Conservation (phyloP, 2,113 vertebrate genomes). For the Ariopsis seemanni region DNA sequence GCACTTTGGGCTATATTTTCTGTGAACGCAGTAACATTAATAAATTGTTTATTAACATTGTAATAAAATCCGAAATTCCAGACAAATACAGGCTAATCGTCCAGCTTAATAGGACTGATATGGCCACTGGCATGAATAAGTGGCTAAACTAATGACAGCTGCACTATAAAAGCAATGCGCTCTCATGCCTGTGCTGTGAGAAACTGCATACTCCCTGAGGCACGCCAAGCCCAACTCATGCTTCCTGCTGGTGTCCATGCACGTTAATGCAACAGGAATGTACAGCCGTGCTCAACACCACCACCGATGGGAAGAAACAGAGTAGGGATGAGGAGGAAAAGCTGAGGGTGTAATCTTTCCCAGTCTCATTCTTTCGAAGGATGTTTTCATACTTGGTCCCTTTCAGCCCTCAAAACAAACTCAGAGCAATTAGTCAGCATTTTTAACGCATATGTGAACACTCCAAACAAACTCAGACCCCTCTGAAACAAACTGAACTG, state of each 20-base stretch:
- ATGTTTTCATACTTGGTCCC: too few relatives aligned
- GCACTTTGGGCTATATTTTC: not conserved
- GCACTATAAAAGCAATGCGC: slow-evolving; percentile 44
- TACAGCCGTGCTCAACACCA: slow-evolving; percentile 30
- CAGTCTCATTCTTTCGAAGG: not conserved
- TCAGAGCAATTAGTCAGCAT: too few relatives aligned
- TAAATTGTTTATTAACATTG: not conserved
- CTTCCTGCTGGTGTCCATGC: slow-evolving; percentile 45
- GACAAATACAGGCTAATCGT: slow-evolving; percentile 17
- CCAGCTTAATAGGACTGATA: slow-evolving; percentile 29
- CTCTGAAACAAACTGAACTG: too few relatives aligned
- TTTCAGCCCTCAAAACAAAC: too few relatives aligned
- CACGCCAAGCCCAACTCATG: slow-evolving; percentile 32
- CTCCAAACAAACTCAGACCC: too few relatives aligned
- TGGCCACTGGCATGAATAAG: slow-evolving; percentile 33
- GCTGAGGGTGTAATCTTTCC: not conserved
- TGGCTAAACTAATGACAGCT: slow-evolving; percentile 47
- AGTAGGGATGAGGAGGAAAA: slow-evolving; percentile 13
- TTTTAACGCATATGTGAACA: too few relatives aligned
- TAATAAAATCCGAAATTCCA: slow-evolving; percentile 1
- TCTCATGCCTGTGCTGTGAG: slow-evolving; percentile 42
- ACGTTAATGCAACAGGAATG: slow-evolving; percentile 51
- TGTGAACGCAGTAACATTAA: not conserved
- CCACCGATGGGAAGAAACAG: slow-evolving; percentile 1
- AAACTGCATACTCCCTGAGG: slow-evolving; percentile 26